Conservation (phyloP, 2,797 vertebrate genomes). For the Fistularia commersonii region DNA sequence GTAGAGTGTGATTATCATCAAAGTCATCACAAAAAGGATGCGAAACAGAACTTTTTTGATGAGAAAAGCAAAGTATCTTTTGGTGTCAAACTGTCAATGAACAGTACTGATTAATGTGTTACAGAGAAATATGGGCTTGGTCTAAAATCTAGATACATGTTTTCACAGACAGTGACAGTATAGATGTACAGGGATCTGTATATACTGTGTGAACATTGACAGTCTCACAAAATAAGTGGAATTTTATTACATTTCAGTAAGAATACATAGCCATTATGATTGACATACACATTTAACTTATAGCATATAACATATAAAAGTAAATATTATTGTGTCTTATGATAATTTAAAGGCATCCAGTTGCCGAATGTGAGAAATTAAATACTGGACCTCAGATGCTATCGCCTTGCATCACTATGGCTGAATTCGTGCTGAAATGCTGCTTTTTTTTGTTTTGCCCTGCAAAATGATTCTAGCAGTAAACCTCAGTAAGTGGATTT, state of each 20-base stretch:
- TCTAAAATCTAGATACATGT: constrained; percentile 15
- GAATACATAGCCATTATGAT: no score
- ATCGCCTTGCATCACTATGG: no score
- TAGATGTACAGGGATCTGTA: constrained; percentile 27
- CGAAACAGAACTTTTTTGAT: constrained; percentile 28
- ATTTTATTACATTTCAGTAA: no score
- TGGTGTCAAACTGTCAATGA: constrained; percentile 63
- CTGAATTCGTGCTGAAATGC: constrained; percentile 24
- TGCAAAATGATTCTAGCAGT: constrained; percentile 28
- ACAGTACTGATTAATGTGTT: constrained; percentile 45
- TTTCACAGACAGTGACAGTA: constrained; percentile 52
- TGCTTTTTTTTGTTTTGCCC: constrained; percentile 34
- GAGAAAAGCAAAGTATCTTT: constrained; percentile 35
- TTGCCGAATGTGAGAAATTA: no score
- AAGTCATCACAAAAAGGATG: constrained; percentile 19
- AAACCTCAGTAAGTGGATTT: constrained; percentile 25
- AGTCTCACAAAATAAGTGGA: no score
- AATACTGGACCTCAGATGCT: no score
- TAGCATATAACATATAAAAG: no score
- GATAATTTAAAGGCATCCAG: no score
- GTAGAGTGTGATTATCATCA: constrained; percentile 51
- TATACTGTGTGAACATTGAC: no score
- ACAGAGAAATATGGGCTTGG: constrained; percentile 29
- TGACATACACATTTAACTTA: no score
- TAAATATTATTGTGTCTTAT: no score